A percentile compares a stretch with the other conserved stretches of the same genome.
Conservation (phyloP, 64 coral and sea anemone species). For the Montipora sp. region DNA sequence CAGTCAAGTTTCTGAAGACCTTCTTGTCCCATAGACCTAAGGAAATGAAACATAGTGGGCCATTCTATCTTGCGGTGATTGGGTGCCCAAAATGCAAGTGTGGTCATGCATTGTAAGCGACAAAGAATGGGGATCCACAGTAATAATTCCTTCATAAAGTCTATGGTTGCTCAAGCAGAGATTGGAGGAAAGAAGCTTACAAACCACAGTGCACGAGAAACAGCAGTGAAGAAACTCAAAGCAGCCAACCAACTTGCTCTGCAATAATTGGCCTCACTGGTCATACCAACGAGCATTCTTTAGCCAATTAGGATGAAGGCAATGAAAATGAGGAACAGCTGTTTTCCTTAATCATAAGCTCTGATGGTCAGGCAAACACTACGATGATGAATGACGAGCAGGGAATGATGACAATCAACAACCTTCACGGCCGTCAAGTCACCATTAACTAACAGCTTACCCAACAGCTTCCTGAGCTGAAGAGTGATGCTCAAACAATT, state of each 20-base stretch:
- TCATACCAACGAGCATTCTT: background rate
- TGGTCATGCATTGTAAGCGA: background rate
- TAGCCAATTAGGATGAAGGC: slow-evolving; percentile 29
- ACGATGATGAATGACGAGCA: no score
- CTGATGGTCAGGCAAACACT: no score
- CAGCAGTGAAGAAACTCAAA: slow-evolving; percentile 21
- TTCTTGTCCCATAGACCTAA: background rate
- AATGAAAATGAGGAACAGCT: background rate
- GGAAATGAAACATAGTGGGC: slow-evolving; percentile 13
- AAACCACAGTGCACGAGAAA: background rate
- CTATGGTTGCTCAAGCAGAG: background rate
- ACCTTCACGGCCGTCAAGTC: no score
- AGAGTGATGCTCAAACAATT: no score
- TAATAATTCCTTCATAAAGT: background rate
- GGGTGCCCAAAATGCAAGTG: background rate
- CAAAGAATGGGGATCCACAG: background rate
- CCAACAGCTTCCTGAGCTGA: no score
- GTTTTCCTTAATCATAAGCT: no score
- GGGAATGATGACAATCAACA: no score
- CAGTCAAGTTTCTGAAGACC: background rate
- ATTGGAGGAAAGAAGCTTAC: background rate
- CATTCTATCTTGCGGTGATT: background rate
- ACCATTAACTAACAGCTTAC: no score
- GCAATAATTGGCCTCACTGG: background rate
- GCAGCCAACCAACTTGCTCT: background rate